These are phyloP conservation scores for Telenomus remus DNA, from an alignment of 1,140 invertebrate genomes.

Conservation along the genomic window DNA sequence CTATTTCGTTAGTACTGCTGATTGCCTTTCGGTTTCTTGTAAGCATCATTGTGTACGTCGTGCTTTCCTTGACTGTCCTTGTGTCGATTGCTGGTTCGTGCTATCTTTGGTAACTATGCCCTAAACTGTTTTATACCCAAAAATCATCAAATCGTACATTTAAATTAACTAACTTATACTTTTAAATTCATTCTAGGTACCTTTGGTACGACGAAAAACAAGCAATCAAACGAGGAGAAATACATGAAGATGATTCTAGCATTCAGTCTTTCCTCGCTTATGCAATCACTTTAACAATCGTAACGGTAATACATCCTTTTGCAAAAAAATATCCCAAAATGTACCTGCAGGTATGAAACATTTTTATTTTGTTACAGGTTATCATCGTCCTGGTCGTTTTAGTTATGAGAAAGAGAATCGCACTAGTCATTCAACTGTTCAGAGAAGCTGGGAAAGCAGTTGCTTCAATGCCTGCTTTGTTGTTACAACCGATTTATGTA, in stretches of 20 bases:
- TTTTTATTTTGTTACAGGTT: slow-evolving; percentile 66
- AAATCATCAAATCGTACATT: slow-evolving; percentile 2
- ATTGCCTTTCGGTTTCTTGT: slow-evolving; percentile 80
- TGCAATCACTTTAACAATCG: slow-evolving; percentile 79
- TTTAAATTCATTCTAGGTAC: slow-evolving; percentile 50
- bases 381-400: slow-evolving; percentile 81
- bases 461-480: slow-evolving; percentile 81
- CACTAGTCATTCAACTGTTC: slow-evolving; percentile 83
- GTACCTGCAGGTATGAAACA: too few relatives aligned
- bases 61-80: slow-evolving; percentile 78
- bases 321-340: too few relatives aligned
- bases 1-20: slow-evolving; percentile 78
- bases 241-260: slow-evolving; percentile 68
- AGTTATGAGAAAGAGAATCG: slow-evolving; percentile 83
- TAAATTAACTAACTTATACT: not conserved
- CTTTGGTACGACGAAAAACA: slow-evolving; percentile 65
- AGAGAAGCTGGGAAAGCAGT: slow-evolving; percentile 86
- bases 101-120: slow-evolving; percentile 80
- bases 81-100: slow-evolving; percentile 78
- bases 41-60: slow-evolving; percentile 81
- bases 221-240: slow-evolving; percentile 58
- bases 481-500: slow-evolving; percentile 85
- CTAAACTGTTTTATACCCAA: not conserved
- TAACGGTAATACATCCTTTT: slow-evolving; percentile 72
- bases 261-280: slow-evolving; percentile 73